Evolutionary conservation across 2,113 vertebrate species (phyloP).

Genomic region (Pan paniscus): DNA sequence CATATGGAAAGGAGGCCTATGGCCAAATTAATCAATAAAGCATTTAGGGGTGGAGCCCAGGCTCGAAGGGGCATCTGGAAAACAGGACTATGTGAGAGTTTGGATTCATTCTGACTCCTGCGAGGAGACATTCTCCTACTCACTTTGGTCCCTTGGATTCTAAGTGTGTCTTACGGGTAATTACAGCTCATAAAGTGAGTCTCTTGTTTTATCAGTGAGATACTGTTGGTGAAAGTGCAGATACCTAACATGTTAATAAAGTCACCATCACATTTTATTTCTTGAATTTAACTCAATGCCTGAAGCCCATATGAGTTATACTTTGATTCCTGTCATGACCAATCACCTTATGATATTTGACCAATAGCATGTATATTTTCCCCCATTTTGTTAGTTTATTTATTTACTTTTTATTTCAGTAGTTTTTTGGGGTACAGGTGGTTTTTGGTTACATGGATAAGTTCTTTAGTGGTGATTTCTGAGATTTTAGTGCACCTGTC

Average conservation of each 20-base stretch:
- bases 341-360: neutral
- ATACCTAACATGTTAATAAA: neutral
- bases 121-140: neutral
- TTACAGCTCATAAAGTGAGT: neutral
- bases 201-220: neutral
- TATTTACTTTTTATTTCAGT: too few species aligned
- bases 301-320: neutral
- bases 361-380: neutral
- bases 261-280: too few species aligned
- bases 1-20: neutral
- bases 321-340: neutral
- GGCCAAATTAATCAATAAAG: neutral
- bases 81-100: neutral
- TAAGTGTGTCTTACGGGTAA: neutral
- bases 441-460: too few species aligned
- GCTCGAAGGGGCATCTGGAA: neutral
- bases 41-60: too few species aligned
- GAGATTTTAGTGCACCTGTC: too few species aligned
- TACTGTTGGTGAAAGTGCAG: neutral
- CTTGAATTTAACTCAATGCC: too few species aligned
- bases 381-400: too few species aligned
- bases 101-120: neutral
- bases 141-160: neutral
- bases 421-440: too few species aligned
- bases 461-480: too few species aligned